phyloP scores from a whole-genome alignment of 2,888 invertebrate species.

The Eupithecia abbreviata region DNA sequence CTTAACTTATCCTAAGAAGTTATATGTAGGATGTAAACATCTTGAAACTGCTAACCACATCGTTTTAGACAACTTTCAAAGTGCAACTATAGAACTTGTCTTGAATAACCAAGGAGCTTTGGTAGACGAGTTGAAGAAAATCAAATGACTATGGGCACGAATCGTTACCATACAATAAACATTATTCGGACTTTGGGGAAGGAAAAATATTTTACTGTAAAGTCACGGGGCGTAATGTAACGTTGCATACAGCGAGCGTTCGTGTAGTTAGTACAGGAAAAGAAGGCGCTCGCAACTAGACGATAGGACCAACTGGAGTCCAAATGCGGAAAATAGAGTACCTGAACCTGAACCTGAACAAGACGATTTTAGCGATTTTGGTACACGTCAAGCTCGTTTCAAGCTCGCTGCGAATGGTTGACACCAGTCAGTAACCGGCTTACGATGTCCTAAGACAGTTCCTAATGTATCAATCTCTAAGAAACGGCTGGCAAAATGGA shows the following conservation, averaged over 20 bases:
- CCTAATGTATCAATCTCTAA: background rate
- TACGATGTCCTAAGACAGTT: background rate
- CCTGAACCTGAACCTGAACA: too few relatives aligned
- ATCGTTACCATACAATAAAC: background rate
- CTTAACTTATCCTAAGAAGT: conserved; percentile 17
- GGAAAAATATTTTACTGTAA: too few relatives aligned
- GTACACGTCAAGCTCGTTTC: too few relatives aligned
- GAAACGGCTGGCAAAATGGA: background rate
- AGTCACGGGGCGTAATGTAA: too few relatives aligned
- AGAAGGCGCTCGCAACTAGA: too few relatives aligned
- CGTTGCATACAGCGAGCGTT: too few relatives aligned
- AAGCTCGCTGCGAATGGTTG: too few relatives aligned
- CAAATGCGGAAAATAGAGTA: too few relatives aligned
- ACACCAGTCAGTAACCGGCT: too few relatives aligned
- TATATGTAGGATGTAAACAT: conserved; percentile 15
- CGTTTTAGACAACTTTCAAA: conserved; percentile 18
- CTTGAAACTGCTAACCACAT: conserved; percentile 17
- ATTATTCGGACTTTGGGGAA: background rate
- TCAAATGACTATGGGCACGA: background rate
- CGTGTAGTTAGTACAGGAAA: too few relatives aligned
- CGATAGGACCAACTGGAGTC: too few relatives aligned
- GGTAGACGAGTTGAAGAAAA: background rate
- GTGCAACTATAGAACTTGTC: background rate
- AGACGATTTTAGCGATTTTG: too few relatives aligned
- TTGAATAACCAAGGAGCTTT: background rate